phyloP scores from a whole-genome alignment of 2,113 vertebrate species.

The Butastur rufipennis region DNA sequence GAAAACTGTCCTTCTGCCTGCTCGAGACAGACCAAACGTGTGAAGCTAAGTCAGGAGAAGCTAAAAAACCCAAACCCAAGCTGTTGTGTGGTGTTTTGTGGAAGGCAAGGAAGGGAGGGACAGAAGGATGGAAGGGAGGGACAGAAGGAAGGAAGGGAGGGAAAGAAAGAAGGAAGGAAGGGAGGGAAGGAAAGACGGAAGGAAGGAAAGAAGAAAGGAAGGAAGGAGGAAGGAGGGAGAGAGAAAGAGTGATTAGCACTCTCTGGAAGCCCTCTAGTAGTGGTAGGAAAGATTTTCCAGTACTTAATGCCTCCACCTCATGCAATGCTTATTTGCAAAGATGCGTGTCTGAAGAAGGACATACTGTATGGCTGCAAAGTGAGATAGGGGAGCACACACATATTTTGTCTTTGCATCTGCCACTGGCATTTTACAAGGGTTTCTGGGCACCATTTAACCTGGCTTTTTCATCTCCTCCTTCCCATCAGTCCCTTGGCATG shows the following conservation, averaged over 20 bases:
- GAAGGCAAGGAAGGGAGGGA: background rate
- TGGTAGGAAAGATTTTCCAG: background rate
- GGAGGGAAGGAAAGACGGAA: no score
- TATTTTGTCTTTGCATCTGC: no score
- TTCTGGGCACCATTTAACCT: background rate
- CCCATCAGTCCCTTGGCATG: background rate
- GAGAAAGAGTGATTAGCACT: background rate
- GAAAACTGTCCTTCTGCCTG: background rate
- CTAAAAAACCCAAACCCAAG: background rate
- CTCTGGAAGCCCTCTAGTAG: background rate
- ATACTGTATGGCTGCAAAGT: background rate
- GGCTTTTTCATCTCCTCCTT: background rate
- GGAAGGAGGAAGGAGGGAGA: background rate
- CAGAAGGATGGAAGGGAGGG: no score
- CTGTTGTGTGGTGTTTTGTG: background rate
- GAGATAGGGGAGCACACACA: background rate
- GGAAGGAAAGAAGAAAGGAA: background rate
- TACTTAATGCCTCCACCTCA: background rate
- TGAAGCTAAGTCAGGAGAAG: background rate
- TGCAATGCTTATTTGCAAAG: background rate
- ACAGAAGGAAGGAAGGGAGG: background rate
- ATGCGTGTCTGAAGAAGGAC: background rate
- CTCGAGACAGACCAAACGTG: no score
- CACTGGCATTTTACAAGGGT: background rate
- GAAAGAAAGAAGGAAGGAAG: background rate